Base-by-base conservation (phyloP, 2,888 invertebrate species). In the Xanthorhoe designata region DNA sequence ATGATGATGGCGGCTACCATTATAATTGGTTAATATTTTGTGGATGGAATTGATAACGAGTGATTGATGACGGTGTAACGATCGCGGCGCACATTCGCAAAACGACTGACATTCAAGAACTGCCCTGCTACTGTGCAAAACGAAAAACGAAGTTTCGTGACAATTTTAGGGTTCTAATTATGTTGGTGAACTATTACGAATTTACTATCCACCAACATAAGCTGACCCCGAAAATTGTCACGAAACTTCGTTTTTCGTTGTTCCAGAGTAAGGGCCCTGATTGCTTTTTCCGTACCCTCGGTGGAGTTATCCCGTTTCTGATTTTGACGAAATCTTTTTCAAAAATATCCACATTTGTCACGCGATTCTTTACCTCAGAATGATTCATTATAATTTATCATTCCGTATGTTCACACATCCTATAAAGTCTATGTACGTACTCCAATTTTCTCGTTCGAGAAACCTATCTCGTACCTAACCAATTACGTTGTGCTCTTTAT, bases 21-120 rank as follows among this genome's bases (percentile, higher is more conserved):
- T 84, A 81, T 89, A 90, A 91, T 90, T 91, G 88, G 84, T 84
- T 86, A 84, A 89, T 88, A 89, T 87, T 88, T 88, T 74, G 83
- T 80, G 84, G 84, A 78, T 84, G 80, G 83, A 81, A 85, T 87
- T 87, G 91, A 90, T 91, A 90, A 87, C 87, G 84, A 79, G 84
- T 90, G 91, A 91, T 91, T 90, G 89, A 91, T 91, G 90, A 83
- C 77, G 78, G 75, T 65, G 66, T 87, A 88, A 87, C 86, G 87
- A 85, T 82, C 82, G 81, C 71, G 74, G 72, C 78, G 75, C 70
- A 75, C 74, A 70, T 73, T 70, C 73, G 65, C 59, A 70, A 68
- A 70, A 69, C 72, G 72, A 64, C 68, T 68, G 66, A 72, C 72
- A 69, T 70, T 66, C 57, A 66, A 70, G 72, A 69, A 64, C 72